phyloP scores from a whole-genome alignment of 1,140 invertebrate species.

The Solen grandis region DNA sequence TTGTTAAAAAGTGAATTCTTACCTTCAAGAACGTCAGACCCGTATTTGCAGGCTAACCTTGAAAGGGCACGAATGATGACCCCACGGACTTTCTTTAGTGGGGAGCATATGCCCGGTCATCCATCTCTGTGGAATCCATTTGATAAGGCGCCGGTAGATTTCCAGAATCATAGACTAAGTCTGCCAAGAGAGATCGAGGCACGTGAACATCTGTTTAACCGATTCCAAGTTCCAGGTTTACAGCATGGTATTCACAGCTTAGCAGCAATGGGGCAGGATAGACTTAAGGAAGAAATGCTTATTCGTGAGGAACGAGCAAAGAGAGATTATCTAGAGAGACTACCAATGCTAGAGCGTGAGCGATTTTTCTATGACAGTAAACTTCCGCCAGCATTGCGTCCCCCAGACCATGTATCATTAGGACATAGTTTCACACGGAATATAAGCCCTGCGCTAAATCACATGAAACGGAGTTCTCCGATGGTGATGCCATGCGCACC shows the following conservation, averaged over 20 bases:
- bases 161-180: constrained; percentile 62
- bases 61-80: constrained; percentile 60
- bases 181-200: constrained; percentile 60
- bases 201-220: constrained; percentile 56
- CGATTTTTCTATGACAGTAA: constrained; percentile 50
- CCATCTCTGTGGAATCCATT: constrained; percentile 71
- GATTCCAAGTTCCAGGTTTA: constrained; percentile 36
- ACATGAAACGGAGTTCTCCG: constrained; percentile 52
- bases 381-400: constrained; percentile 30
- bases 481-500: constrained; percentile 43
- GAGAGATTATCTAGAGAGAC: constrained; percentile 64
- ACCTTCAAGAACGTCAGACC: constrained; percentile 25
- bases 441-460: constrained; percentile 66
- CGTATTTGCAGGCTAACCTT: constrained; percentile 51
- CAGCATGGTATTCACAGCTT: constrained; percentile 16
- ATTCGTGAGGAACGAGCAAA: constrained; percentile 60
- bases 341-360: constrained; percentile 64
- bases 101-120: constrained; percentile 52
- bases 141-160: constrained; percentile 64
- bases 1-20: constrained; percentile 52
- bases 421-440: constrained; percentile 57
- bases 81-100: not conserved
- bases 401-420: constrained; percentile 42
- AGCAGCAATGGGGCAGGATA: constrained; percentile 65
- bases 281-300: constrained; percentile 67